Evolutionary conservation across 1,140 invertebrate species (phyloP), one percentile per base, ranked within the genome.

Genomic region (Matsumurasca onukii): DNA sequence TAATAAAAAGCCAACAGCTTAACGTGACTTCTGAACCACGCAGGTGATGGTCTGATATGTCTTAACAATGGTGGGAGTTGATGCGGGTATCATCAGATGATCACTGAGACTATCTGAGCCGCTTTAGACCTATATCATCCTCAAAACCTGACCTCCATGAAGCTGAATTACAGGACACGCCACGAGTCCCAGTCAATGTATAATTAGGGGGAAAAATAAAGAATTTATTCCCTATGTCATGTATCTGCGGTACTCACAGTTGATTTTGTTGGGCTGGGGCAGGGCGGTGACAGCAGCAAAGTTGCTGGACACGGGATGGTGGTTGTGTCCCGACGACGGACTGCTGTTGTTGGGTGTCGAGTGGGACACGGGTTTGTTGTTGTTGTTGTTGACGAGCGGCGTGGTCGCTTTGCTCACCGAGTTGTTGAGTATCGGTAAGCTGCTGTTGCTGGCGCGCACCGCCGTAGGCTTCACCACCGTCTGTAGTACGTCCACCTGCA

Each of bases 401-500:
- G 67, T 64, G 2, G 30, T 24, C 17, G 48, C 45, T 45, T 25
- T 52, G 24, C 55, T 65, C 75, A 3, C 39, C 1, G 69, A 68
- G 39, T 68, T 68, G 39, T 68, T 68, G 29, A 68, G 51, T 20
- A 80, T 84, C 77, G 80, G 78, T 78, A 83, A 80, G 57, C 83
- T 83, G 81, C 85, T 88, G 71, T 83, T 80, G 74, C 83, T 81
- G 67, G 86, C 85, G 79, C 88, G 82, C 55, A 91, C 86, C 66
- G 89, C 88, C 71, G 84, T 89, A 22, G 90, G 90, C 81, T 91
- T 91, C 34, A 91, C 85, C 73, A 86, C 70, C 52, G 49, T 30
- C 68, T 69, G 52, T 1, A 69, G n/a, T n/a, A n/a, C n/a, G n/a
- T n/a, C n/a, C 67, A 55, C 59, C 61, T 3, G 68, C 62, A 55